Base-by-base conservation (phyloP, 1,140 invertebrate genomes). In the Augochlora pura region DNA sequence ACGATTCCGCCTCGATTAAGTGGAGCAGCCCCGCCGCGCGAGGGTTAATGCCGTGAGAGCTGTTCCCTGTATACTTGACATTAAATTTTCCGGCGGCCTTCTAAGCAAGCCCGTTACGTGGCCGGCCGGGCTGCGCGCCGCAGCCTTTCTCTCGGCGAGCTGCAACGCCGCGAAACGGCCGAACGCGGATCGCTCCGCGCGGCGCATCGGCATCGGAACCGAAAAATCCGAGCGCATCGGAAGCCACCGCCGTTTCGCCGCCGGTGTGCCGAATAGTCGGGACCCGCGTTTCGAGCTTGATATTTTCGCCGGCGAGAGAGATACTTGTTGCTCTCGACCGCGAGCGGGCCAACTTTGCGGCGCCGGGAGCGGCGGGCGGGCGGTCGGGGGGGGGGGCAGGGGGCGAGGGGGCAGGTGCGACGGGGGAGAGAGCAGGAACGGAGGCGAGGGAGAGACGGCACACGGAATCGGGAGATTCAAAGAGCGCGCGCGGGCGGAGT, bases 51-150 rank as follows among this genome's bases (percentile, higher is more conserved):
- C 60, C 65, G 84, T 72, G 64, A 84, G 83, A 84, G 80, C 77
- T 64, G 85, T 80, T 86, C 81, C 77, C 80, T 72, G 65, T 89
- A 89, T 87, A 88, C 88, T 89, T 86, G 86, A 88, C 88, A 89
- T 89, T 89, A 89, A 87, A 88, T 87, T 84, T 80, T 88, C 80
- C 76, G 72, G 59, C 82, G 86, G 87, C 88, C 85, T 88, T 89
- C 86, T 85, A 87, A 77, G 81, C 74, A 65, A n/a, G 72, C 70
- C 64, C 71, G 81, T 74, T 81, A 71, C 54, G 42, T 68, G 71
- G 69, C 63, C 60, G 60, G 72, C 60, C 82, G 38, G 59, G 32
- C 69, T 68, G 69, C n/a, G n/a, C 80, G 72, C 71, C 59, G 54
- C 59, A 72, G 85, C 86, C 86, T 87, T 87, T 87, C 85, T 87